Percentiles rank a stretch among this genome's conserved stretches.
These are phyloP conservation scores for Megathymus violae DNA, from an alignment of 1,140 invertebrate species.

Conservation along the genomic window DNA sequence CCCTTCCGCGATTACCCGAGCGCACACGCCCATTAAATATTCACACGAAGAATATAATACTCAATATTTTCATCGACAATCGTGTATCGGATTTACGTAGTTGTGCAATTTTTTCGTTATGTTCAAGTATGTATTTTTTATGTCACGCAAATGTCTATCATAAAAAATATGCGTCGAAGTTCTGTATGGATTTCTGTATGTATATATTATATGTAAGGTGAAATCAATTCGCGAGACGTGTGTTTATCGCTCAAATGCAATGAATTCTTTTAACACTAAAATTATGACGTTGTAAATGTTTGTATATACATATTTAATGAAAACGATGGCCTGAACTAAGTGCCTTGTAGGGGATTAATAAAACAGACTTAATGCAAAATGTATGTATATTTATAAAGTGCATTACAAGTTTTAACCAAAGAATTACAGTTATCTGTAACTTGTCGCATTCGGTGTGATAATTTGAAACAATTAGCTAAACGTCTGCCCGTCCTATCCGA, in stretches of 20 bases:
- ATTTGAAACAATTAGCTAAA: conserved; percentile 15
- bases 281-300: conserved; percentile 18
- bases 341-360: conserved; percentile 18
- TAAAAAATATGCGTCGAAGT: no score
- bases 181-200: no score
- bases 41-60: conserved; percentile 1
- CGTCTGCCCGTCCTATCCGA: conserved; percentile 50
- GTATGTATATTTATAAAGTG: conserved; percentile 23
- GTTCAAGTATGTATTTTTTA: not conserved
- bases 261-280: conserved; percentile 17
- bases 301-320: conserved; percentile 26
- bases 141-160: no score
- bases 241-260: conserved; percentile 26
- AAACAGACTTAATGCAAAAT: conserved; percentile 6
- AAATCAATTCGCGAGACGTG: not conserved
- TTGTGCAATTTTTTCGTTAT: not conserved
- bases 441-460: conserved; percentile 23
- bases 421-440: conserved; percentile 28
- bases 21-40: not conserved
- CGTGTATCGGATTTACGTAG: not conserved
- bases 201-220: not conserved
- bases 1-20: not conserved
- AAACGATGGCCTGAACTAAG: conserved; percentile 5
- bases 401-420: conserved; percentile 37
- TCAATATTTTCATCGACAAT: conserved; percentile 13